Evolutionary conservation across 2,113 vertebrate genomes (phyloP).

Genomic region (Trochalopteron elliotii): DNA sequence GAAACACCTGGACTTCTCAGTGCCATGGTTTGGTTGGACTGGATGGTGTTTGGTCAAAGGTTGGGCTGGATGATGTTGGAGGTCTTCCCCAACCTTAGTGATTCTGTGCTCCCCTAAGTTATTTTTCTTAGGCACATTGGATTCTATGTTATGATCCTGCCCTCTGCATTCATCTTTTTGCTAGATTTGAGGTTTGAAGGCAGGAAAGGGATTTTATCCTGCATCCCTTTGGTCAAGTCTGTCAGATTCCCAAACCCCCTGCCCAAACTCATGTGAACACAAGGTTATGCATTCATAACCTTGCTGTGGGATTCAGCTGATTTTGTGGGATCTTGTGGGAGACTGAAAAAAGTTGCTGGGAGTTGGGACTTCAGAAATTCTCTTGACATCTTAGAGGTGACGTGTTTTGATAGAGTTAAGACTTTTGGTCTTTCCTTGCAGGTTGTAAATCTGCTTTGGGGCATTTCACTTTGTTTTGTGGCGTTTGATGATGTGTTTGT

Average conservation of each 20-base stretch:
- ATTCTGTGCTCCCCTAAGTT: not conserved
- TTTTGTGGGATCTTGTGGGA: not conserved
- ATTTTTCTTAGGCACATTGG: not conserved
- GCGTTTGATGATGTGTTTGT: not conserved
- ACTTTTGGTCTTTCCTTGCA: not conserved
- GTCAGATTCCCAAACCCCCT: fast-evolving
- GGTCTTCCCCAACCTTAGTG: not conserved
- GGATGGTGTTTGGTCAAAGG: not conserved
- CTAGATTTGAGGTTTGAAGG: not conserved
- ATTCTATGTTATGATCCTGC: not conserved
- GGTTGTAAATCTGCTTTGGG: not conserved
- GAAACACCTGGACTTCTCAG: not conserved
- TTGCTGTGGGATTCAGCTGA: not conserved
- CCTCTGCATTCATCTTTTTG: not conserved
- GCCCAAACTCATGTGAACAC: not conserved
- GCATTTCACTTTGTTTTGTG: not conserved
- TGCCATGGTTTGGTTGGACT: not conserved
- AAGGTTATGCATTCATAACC: not conserved
- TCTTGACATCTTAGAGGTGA: not conserved
- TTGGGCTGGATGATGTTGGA: not conserved
- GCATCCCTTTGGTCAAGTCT: not conserved
- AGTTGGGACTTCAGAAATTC: not conserved
- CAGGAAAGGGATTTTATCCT: not conserved
- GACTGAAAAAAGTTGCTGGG: not conserved
- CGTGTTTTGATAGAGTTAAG: not conserved